phyloP scores from a whole-genome alignment of 2,113 vertebrate genomes.

The Poeciliopsis prolifica region DNA sequence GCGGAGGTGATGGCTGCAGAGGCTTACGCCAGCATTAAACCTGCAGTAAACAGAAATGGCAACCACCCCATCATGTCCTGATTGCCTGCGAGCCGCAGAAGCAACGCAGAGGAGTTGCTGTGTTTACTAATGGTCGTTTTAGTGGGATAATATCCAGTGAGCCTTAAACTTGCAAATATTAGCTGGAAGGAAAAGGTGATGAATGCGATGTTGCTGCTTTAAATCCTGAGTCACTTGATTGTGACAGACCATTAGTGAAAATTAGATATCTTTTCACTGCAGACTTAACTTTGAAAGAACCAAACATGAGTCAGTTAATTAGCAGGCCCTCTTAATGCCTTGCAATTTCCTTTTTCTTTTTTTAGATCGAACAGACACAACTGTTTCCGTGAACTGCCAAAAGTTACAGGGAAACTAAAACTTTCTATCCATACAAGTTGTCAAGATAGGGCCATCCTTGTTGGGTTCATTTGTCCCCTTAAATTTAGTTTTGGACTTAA shows the following conservation, averaged over 20 bases:
- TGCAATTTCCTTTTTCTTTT: not conserved
- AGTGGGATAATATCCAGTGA: conserved; percentile 40
- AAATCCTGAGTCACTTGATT: not conserved
- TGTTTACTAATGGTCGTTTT: conserved; percentile 59
- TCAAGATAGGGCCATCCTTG: not conserved
- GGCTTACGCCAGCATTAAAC: conserved; percentile 51
- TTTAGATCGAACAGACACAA: not conserved
- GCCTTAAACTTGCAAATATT: conserved; percentile 34
- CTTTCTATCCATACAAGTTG: not conserved
- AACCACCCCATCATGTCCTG: conserved; percentile 44
- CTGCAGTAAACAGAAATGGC: conserved; percentile 44
- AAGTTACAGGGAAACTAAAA: not conserved
- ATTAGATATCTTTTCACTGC: not conserved
- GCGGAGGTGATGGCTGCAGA: conserved; percentile 55
- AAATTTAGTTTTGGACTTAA: too few relatives aligned
- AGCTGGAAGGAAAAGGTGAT: conserved; percentile 8
- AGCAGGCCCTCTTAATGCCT: not conserved
- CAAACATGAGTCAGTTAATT: not conserved
- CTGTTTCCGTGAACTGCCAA: not conserved
- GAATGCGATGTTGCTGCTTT: not conserved
- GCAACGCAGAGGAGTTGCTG: conserved; percentile 35
- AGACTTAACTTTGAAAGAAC: too few relatives aligned
- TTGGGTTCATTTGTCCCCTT: too few relatives aligned
- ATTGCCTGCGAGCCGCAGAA: conserved; percentile 52
- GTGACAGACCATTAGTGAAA: not conserved